These are phyloP conservation scores for Rynchops niger DNA, from an alignment of 2,113 vertebrate genomes.

Conservation along the genomic window DNA sequence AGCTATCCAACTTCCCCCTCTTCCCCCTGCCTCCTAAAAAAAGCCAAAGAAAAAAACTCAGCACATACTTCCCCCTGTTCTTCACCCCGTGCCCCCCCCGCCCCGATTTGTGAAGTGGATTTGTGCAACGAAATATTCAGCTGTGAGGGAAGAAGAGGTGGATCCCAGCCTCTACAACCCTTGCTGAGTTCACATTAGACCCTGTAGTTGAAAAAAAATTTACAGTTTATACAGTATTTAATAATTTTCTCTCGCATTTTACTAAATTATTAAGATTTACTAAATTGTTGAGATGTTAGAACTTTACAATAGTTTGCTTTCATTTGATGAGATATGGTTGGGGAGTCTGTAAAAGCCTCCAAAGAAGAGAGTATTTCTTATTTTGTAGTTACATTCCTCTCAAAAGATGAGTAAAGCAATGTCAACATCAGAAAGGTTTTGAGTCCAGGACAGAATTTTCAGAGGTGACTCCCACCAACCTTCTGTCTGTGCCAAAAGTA, in stretches of 20 bases:
- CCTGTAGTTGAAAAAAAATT: not conserved
- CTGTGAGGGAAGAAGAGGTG: not conserved
- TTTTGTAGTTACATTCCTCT: not conserved
- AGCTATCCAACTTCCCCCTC: not conserved
- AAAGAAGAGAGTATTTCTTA: not conserved
- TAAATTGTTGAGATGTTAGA: not conserved
- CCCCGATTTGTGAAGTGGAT: not conserved
- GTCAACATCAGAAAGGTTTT: not conserved
- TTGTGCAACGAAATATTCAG: not conserved
- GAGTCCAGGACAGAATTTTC: not conserved
- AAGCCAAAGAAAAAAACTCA: not conserved
- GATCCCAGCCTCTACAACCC: not conserved
- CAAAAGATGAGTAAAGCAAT: not conserved
- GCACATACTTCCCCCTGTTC: not conserved
- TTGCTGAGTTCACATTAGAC: not conserved
- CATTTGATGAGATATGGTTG: not conserved
- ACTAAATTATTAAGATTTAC: not conserved
- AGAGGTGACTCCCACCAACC: not conserved
- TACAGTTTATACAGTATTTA: not conserved
- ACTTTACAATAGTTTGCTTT: not conserved
- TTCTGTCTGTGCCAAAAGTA: not conserved
- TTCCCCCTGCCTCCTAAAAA: not conserved
- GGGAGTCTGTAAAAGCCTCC: not conserved
- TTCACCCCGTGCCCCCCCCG: too few species aligned
- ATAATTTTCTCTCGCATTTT: not conserved